These are phyloP conservation scores for Tetraneura akinire DNA, from an alignment of 1,140 invertebrate species.

Conservation along the genomic window DNA sequence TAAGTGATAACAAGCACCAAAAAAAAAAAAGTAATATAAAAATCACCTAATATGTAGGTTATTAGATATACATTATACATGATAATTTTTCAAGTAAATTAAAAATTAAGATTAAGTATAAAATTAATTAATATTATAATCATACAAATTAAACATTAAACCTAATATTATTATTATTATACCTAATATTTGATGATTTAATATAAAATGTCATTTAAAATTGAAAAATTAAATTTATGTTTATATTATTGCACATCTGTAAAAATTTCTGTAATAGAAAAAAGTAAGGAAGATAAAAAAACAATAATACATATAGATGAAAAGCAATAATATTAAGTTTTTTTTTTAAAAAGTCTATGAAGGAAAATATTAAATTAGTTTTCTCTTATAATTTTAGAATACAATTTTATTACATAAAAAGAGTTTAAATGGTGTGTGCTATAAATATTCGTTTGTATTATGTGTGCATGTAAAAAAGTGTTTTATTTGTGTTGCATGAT, in stretches of 20 bases:
- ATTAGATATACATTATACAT: no score
- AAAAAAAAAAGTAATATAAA: no score
- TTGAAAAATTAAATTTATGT: background rate
- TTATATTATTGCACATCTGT: conserved; percentile 36
- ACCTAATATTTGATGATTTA: no score
- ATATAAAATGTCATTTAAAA: background rate
- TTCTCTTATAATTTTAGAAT: background rate
- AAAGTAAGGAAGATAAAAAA: background rate
- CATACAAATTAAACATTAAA: no score
- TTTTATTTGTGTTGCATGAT: conserved; percentile 47
- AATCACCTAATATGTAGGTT: no score
- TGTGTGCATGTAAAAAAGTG: conserved; percentile 30
- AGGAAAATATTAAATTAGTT: conserved; percentile 2
- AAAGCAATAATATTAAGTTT: conserved; percentile 16
- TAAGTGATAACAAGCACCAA: no score
- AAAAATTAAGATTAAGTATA: no score
- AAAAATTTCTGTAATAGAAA: conserved; percentile 16
- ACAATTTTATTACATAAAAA: background rate
- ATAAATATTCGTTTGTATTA: background rate
- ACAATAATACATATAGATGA: background rate
- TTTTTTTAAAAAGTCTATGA: conserved; percentile 23
- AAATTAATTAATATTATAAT: no score
- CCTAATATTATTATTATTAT: no score
- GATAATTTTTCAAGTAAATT: no score
- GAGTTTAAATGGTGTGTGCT: conserved; percentile 29